Evolutionary conservation across 2,113 vertebrate species (phyloP).

Genomic region (Ia io): DNA sequence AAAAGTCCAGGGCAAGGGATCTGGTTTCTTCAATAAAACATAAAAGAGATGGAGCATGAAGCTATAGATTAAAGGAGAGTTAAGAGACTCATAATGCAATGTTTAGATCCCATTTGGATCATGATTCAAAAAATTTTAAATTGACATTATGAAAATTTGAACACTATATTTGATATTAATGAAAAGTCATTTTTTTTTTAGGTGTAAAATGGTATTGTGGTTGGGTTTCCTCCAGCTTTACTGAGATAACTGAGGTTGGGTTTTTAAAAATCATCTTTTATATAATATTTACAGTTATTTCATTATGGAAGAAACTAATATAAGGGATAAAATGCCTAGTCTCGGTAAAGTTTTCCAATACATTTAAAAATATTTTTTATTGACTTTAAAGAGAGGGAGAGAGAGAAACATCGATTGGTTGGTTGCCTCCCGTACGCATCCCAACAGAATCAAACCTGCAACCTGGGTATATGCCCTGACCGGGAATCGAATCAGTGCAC

Average conservation of each 20-base stretch:
- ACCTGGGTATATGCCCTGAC: no score
- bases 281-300: background rate
- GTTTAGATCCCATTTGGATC: background rate
- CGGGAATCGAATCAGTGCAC: no score
- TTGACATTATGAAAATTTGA: background rate
- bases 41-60: background rate
- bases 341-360: background rate
- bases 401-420: no score
- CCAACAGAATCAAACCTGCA: no score
- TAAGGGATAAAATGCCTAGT: background rate
- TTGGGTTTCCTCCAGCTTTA: background rate
- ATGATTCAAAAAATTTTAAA: background rate
- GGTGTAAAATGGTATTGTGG: background rate
- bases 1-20: background rate
- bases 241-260: background rate
- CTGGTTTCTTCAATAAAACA: background rate
- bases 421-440: no score
- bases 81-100: background rate
- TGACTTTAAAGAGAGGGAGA: no score
- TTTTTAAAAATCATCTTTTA: constrained; percentile 16
- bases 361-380: background rate
- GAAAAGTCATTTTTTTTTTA: background rate
- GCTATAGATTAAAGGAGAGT: background rate
- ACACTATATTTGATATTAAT: background rate
- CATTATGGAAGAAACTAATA: background rate